Conservation (phyloP, 2,113 vertebrate species). For the Lagopus leucura region DNA sequence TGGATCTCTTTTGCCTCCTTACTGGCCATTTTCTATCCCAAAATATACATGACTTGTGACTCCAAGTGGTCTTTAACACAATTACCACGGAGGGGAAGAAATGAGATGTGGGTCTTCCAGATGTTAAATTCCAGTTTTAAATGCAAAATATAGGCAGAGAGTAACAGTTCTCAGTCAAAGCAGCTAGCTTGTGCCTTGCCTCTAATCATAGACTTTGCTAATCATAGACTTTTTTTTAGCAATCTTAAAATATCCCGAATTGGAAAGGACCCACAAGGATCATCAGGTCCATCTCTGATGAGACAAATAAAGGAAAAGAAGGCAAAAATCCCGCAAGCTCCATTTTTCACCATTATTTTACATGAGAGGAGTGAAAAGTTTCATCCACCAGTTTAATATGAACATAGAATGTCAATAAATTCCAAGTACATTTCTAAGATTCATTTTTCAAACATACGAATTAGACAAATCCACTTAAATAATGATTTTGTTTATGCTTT, state of each 20-base stretch:
- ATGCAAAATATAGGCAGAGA: neutral
- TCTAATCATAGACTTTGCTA: neutral
- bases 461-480: neutral
- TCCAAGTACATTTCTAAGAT: neutral
- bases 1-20: neutral
- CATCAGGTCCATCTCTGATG: neutral
- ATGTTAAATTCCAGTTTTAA: neutral
- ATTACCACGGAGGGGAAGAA: neutral
- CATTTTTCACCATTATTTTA: neutral
- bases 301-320: neutral
- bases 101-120: neutral
- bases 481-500: neutral
- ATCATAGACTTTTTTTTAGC: neutral
- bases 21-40: neutral
- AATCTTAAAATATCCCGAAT: neutral
- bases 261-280: neutral
- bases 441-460: neutral
- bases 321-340: neutral
- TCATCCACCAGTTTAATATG: neutral
- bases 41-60: neutral
- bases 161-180: neutral
- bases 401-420: neutral
- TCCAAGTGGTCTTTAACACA: neutral
- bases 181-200: neutral
- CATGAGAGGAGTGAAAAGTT: neutral